Evolutionary conservation across 1,140 invertebrate species (phyloP).

Genomic region (Drosophila nigromelanica): DNA sequence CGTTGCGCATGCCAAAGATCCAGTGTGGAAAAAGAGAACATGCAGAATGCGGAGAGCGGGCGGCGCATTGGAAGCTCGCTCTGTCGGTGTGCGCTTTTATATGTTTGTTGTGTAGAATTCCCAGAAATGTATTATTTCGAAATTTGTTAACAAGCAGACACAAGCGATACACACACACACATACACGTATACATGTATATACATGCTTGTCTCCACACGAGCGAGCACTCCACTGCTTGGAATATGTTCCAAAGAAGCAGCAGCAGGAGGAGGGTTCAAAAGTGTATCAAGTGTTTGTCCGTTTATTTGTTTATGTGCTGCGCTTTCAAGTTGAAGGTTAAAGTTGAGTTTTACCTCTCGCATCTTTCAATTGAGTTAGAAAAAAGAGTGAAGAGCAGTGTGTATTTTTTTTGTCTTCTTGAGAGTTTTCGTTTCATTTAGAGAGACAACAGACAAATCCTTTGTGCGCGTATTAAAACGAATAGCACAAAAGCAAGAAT

Average conservation of each 20-base stretch:
- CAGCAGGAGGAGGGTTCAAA: conserved; percentile 25
- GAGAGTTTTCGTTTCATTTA: conserved; percentile 28
- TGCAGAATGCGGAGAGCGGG: conserved; percentile 6
- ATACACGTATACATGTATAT: not conserved
- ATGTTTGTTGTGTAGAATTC: conserved; percentile 66
- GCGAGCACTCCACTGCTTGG: conserved; percentile 1
- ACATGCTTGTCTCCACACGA: conserved; percentile 3
- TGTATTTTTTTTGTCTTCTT: conserved; percentile 7
- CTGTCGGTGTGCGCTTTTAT: conserved; percentile 66
- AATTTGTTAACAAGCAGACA: conserved; percentile 77
- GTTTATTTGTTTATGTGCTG: conserved; percentile 40
- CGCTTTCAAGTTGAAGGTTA: conserved; percentile 73
- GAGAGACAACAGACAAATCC: conserved; percentile 43
- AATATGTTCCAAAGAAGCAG: not conserved
- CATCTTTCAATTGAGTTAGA: conserved; percentile 45
- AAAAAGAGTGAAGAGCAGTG: conserved; percentile 25
- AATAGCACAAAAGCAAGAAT: conserved; percentile 33
- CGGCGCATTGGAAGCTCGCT: conserved; percentile 5
- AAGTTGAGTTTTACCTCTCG: conserved; percentile 56
- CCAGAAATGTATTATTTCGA: conserved; percentile 74
- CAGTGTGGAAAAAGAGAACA: conserved; percentile 9
- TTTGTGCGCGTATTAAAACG: conserved; percentile 27
- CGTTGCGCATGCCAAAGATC: conserved; percentile 65
- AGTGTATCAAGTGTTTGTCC: conserved; percentile 74
- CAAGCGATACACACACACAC: conserved; percentile 20